A percentile compares a stretch with the other conserved stretches of the same genome.
phyloP scores from a whole-genome alignment of 2,888 invertebrate genomes.

The Celastrina argiolus region DNA sequence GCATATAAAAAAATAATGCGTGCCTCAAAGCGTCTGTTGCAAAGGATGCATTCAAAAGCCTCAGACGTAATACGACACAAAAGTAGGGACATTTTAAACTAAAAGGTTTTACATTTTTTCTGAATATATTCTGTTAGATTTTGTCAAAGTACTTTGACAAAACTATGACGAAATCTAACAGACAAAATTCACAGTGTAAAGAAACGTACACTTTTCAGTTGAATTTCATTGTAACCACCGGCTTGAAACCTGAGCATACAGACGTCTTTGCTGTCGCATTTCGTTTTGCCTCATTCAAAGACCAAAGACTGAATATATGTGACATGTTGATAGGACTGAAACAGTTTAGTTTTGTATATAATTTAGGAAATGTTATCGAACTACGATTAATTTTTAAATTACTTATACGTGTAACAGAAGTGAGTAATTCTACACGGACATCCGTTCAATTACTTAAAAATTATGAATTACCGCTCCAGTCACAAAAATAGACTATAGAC shows the following conservation, averaged over 20 bases:
- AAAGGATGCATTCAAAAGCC: neutral
- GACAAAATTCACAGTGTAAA: constrained; percentile 1
- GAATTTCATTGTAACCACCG: neutral
- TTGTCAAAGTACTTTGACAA: neutral
- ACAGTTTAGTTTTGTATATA: neutral
- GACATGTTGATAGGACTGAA: neutral
- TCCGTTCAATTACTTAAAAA: too few relatives aligned
- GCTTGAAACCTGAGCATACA: neutral
- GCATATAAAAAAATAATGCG: neutral
- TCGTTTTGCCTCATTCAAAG: constrained; percentile 7
- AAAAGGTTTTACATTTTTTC: neutral
- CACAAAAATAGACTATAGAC: too few relatives aligned
- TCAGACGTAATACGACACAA: neutral
- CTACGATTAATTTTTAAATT: too few relatives aligned
- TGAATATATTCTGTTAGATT: too few relatives aligned
- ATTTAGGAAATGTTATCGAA: neutral
- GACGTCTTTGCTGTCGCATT: constrained; percentile 14
- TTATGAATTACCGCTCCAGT: too few relatives aligned
- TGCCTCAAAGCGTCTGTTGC: neutral
- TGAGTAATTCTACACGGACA: too few relatives aligned
- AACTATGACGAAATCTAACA: neutral
- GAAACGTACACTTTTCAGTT: constrained; percentile 7
- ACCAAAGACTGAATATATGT: constrained; percentile 2
- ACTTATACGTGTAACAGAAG: too few relatives aligned
- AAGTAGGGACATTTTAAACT: neutral